Evolutionary conservation across 37 sponge, comb jelly and placozoan species (phyloP), one percentile per base, ranked within the genome.

Genomic region (Dysidea cf. avara): DNA sequence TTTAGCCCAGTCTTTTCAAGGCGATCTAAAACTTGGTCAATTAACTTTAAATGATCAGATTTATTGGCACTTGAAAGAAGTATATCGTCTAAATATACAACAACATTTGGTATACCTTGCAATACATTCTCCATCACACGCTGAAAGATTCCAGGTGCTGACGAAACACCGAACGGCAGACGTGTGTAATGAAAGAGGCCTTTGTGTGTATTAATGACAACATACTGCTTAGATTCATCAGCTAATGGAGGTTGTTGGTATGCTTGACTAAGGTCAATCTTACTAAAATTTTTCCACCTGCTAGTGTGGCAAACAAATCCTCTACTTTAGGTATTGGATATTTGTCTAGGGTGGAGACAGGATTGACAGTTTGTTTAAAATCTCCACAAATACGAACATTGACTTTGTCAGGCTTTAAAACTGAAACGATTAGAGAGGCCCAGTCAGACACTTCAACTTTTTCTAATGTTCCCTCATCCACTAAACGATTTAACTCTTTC

Each of bases 351-450:
- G 21, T 7, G 6, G 37, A 35, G 7, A 58, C 71, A 5, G 7
- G 12, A 61, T 29, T 36, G 39, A 43, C 28, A 25, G 57, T 40
- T 16, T 40, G 28, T 7, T 82, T 74, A 39, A 66, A 82, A 39
- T 74, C 75, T 34, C 76, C 83, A 74, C 83, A 82, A 30, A 82
- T 66, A 7, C 75, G 48, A 46, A 74, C 55, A 28, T 67, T 54
- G 61, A 7, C 7, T 20, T 61, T 17, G 33, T 82, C 75, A 17
- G 34, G 7, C 50, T 82, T 82, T 61, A 63, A 18, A 0, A 82
- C 63, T 29, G 75, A 33, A 24, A 82, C 76, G 24, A 82, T 57
- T n/a, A 75, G 83, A 3, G 83, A 57, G 25, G 76, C 73, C 76
- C 83, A 82, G 32, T 68, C 68, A 24, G 75, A 48, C 12, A 57